These are phyloP conservation scores for Caenorhabditis remanei DNA, from an alignment of 1,140 invertebrate species.

Conservation along the genomic window DNA sequence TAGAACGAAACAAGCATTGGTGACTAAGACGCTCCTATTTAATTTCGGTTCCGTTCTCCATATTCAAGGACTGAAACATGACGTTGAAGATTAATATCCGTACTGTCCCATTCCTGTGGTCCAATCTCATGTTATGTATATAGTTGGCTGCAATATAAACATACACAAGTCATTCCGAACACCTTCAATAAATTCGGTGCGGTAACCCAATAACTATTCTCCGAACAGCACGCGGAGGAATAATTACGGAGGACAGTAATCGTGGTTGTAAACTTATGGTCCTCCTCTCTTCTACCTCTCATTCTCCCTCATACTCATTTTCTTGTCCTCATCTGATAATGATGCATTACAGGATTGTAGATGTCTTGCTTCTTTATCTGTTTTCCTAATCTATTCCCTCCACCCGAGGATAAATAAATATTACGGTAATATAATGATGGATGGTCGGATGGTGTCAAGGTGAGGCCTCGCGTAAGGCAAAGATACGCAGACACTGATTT, in stretches of 20 bases:
- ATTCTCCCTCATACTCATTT: background rate
- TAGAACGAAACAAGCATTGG: background rate
- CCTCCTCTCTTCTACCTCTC: background rate
- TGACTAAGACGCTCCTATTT: background rate
- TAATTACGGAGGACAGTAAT: constrained; percentile 42
- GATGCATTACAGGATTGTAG: constrained; percentile 23
- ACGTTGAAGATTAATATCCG: no score
- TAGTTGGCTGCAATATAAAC: constrained; percentile 31
- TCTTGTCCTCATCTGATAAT: constrained; percentile 47
- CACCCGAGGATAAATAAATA: constrained; percentile 48
- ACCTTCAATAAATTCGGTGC: constrained; percentile 38
- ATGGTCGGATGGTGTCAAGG: constrained; percentile 49
- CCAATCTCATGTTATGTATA: background rate
- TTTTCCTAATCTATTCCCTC: constrained; percentile 46
- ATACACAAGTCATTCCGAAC: constrained; percentile 1
- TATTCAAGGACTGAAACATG: background rate
- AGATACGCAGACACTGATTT: constrained; percentile 15
- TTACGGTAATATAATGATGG: constrained; percentile 56
- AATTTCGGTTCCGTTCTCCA: background rate
- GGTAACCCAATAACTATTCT: constrained; percentile 46
- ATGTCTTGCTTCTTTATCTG: constrained; percentile 42
- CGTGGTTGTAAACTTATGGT: constrained; percentile 53
- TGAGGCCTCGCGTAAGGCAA: background rate
- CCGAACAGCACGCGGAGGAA: background rate
- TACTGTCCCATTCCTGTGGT: no score